Conservation (phyloP, 2,888 invertebrate genomes). For the Drosophila neonasuta region DNA sequence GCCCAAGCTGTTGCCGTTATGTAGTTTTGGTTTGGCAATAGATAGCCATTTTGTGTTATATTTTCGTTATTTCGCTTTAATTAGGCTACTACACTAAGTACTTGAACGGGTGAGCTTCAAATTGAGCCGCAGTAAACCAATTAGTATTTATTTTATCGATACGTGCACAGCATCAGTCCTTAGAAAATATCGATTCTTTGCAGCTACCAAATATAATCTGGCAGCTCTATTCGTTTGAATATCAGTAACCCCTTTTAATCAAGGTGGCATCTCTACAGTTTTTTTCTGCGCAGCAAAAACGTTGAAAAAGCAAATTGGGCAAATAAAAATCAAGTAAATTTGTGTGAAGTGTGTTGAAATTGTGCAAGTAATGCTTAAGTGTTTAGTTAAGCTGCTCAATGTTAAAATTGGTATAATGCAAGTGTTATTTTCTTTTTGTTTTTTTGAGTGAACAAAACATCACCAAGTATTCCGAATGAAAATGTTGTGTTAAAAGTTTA, state of each 20-base stretch:
- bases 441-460: no score
- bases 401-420: not conserved
- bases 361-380: not conserved
- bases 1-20: not conserved
- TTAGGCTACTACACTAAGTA: slow-evolving; percentile 6
- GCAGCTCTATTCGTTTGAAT: not conserved
- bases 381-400: not conserved
- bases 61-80: slow-evolving; percentile 6
- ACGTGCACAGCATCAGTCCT: not conserved
- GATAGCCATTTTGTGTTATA: slow-evolving; percentile 11
- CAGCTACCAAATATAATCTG: not conserved
- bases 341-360: not conserved
- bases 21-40: slow-evolving; percentile 8
- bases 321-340: fast-evolving
- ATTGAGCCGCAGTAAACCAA: not conserved
- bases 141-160: not conserved
- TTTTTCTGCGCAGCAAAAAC: not conserved
- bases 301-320: not conserved
- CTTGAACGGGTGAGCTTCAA: not conserved
- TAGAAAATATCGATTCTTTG: not conserved
- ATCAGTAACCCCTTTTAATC: not conserved
- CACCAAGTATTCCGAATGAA: no score
- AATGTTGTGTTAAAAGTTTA: no score
- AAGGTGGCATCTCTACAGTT: not conserved
- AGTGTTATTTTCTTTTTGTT: no score